Conservation (phyloP, 2,113 vertebrate genomes). For the Mus pahari region DNA sequence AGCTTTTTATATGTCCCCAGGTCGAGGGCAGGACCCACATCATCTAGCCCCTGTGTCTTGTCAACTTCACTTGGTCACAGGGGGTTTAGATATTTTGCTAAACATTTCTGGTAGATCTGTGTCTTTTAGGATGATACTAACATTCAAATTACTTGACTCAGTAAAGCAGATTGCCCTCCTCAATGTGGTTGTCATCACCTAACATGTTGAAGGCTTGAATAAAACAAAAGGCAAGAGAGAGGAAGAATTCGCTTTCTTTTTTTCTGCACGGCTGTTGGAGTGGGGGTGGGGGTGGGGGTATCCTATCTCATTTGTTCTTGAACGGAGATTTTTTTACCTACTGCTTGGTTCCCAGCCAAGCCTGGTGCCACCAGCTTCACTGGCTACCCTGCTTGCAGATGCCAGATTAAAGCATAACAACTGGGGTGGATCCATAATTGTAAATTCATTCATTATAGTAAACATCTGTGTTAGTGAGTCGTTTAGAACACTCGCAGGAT, state of each 20-base stretch:
- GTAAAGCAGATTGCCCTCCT: not conserved
- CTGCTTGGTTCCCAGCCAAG: not conserved
- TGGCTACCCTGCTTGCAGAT: not conserved
- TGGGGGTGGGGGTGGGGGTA: not conserved
- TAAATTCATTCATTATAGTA: not conserved
- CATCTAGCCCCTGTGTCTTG: not conserved
- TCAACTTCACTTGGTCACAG: not conserved
- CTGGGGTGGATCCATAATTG: not conserved
- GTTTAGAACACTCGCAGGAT: not conserved
- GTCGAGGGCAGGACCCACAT: not conserved
- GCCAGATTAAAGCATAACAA: not conserved
- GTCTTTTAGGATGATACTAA: not conserved
- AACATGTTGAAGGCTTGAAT: not conserved
- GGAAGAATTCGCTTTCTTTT: not conserved
- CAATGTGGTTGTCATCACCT: not conserved
- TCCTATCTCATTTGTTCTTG: not conserved
- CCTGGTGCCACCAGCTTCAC: not conserved
- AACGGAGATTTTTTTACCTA: not conserved
- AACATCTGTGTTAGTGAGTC: not conserved
- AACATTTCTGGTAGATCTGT: not conserved
- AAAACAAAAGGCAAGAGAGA: not conserved
- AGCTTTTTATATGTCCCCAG: not conserved
- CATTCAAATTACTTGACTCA: not conserved
- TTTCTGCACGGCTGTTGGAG: not conserved
- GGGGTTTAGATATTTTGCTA: not conserved